phyloP scores from a whole-genome alignment of 1,140 invertebrate genomes.

The Hyposmocoma kahamanoa region DNA sequence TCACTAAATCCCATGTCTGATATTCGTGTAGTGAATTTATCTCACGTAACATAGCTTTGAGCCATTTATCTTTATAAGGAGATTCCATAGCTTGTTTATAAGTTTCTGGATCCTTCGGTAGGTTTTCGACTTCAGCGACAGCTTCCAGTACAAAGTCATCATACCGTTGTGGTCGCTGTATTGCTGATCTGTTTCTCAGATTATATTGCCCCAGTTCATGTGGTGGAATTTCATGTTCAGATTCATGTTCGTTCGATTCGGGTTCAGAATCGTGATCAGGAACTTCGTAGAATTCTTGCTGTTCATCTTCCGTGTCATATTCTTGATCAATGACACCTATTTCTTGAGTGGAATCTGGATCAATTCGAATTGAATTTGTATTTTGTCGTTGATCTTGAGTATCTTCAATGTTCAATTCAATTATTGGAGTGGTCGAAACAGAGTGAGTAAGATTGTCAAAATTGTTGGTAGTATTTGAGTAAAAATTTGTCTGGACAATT shows the following conservation, averaged over 20 bases:
- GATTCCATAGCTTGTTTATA: constrained; percentile 7
- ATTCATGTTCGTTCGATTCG: neutral
- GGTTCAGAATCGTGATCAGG: neutral
- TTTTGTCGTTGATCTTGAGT: neutral
- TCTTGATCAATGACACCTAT: neutral
- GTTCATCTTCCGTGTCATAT: neutral
- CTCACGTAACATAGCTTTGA: constrained; percentile 21
- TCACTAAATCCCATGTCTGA: constrained; percentile 23
- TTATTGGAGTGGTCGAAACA: neutral
- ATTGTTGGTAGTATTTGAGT: neutral
- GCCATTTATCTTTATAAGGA: constrained; percentile 15
- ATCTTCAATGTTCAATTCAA: neutral
- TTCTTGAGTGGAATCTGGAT: constrained; percentile 1
- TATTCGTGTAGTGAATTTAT: constrained; percentile 12
- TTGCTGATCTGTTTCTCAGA: constrained; percentile 4
- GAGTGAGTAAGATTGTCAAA: neutral
- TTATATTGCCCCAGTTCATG: neutral
- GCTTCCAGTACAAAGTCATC: constrained; percentile 6
- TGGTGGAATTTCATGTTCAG: neutral
- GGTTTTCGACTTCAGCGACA: constrained; percentile 4
- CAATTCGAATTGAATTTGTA: neutral
- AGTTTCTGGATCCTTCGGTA: constrained; percentile 1
- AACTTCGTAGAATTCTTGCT: neutral
- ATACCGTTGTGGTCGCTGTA: neutral
- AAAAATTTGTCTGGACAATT: neutral